Conservation (phyloP, 2,113 vertebrate genomes). For the Actenoides hombroni region DNA sequence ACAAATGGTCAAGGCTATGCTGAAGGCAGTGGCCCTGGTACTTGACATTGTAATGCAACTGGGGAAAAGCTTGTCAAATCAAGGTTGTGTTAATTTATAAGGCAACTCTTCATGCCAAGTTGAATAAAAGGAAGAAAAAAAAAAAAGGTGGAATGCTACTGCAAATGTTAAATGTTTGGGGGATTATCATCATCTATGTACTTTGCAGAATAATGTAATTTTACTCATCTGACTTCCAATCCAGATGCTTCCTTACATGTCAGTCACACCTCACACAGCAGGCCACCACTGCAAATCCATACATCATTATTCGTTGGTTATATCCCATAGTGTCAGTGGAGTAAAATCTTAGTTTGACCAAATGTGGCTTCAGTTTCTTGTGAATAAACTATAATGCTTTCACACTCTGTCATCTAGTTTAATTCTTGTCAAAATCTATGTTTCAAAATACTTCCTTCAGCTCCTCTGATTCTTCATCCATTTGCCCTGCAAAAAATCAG, state of each 20-base stretch:
- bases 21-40: constrained; percentile 10
- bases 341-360: neutral
- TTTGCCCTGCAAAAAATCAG: neutral
- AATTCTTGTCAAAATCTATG: neutral
- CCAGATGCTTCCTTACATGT: neutral
- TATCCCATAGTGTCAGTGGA: neutral
- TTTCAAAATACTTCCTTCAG: neutral
- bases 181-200: neutral
- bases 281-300: neutral
- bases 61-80: constrained; percentile 50
- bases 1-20: constrained; percentile 54
- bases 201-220: neutral
- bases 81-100: constrained; percentile 58
- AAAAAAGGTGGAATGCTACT: neutral
- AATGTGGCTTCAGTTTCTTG: neutral
- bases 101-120: neutral
- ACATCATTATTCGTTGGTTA: neutral
- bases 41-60: constrained; percentile 23
- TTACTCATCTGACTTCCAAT: neutral
- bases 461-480: neutral
- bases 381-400: neutral
- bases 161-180: neutral
- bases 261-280: neutral
- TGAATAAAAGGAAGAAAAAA: constrained; percentile 10
- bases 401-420: neutral